Conservation (phyloP, 1,140 invertebrate genomes). For the Lithobius niger region DNA sequence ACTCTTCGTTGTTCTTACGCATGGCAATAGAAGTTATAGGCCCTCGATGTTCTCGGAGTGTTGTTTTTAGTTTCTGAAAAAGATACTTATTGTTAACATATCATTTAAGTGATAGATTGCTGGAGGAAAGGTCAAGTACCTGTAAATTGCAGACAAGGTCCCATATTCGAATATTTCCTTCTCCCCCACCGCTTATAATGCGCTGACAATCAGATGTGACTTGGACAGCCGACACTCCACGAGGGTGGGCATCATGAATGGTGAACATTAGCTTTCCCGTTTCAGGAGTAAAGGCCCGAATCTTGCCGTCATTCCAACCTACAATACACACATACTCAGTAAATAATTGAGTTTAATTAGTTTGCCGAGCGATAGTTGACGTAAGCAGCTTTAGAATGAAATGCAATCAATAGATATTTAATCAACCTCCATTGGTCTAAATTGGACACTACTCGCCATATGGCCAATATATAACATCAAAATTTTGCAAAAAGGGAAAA, state of each 20-base stretch:
- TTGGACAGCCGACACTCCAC: constrained; percentile 63
- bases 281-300: constrained; percentile 64
- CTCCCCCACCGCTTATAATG: constrained; percentile 71
- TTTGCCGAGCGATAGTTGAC: no score
- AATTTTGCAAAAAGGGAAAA: no score
- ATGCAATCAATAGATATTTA: no score
- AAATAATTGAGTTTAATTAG: no score
- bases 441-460: no score
- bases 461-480: no score
- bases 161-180: constrained; percentile 51
- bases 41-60: constrained; percentile 79
- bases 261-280: constrained; percentile 61
- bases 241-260: constrained; percentile 72
- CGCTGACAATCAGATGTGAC: constrained; percentile 52
- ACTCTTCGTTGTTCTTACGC: constrained; percentile 55
- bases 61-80: constrained; percentile 45
- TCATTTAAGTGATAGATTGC: no score
- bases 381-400: no score
- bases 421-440: no score
- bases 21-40: constrained; percentile 68
- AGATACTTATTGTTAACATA: no score
- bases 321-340: no score
- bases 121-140: constrained; percentile 1
- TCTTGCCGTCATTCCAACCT: constrained; percentile 62
- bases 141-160: constrained; percentile 2